Base-by-base conservation (phyloP, 1,140 invertebrate genomes). In the Drosophila albomicans region DNA sequence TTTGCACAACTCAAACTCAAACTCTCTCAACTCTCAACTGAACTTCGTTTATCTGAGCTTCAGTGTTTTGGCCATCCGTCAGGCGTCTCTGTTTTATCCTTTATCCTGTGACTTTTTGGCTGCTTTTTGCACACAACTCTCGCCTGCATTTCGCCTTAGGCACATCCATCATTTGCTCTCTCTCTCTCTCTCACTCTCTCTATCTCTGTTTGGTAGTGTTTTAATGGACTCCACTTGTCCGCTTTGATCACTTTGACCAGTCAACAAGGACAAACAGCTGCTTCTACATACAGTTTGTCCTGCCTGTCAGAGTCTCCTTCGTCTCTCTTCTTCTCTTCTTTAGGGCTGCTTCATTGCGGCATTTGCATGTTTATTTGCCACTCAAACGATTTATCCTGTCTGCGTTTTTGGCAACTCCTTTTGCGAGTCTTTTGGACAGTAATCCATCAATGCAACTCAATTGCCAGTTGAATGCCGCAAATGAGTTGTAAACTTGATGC, bases 191-290 rank as follows among this genome's bases (percentile, higher is more conserved):
- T 15, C 16, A 20, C 16, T 20, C 20, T 20, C 20, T 20, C 20
- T 20, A 4, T 5, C 7, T 11, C 46, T 48, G 54, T 13, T 16
- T 74, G 82, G 84, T 91, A 91, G 82, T 84, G 80, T 91, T 88
- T 91, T 91, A 91, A 91, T 91, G 79, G 88, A 91, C 70, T 88
- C 70, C 75, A 91, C 88, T 91, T 91, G 88, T 91, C 88, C 79
- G 76, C 74, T 86, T 79, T 91, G 84, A 89, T 78, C 84, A 80
- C 77, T 43, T 43, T 88, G 65, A 41, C 54, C 79, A 46, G 52
- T 15, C 16, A n/a, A 5, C 48, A 25, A 25, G 51, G 16, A 38
- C 46, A 15, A 48, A 20, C 46, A 49, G 32, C 38, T 30, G 72
- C 62, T 67, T 63, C 85, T 84, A 66, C 66, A 25, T 32, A 35